Base-by-base conservation (phyloP, 2,797 vertebrate genomes). In the Sebastolobus alascanus region DNA sequence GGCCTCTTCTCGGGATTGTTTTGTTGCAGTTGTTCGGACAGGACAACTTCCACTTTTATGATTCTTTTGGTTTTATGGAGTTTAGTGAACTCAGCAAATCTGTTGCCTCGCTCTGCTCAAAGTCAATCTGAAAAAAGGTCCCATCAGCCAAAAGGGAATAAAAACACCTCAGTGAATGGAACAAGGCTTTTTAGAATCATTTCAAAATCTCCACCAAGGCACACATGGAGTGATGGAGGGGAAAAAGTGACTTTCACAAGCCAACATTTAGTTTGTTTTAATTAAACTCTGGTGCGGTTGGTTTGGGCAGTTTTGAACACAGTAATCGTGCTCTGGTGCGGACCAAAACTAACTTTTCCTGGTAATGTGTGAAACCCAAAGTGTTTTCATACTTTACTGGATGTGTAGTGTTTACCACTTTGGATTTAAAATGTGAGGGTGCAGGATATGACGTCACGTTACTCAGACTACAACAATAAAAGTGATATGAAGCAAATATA, bases 361-460 rank as follows among this genome's bases (percentile, higher is more conserved):
- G 40, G 40, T 43, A 43, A 43, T 43, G 40, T 43, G 40, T 43
- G 40, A 43, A 43, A 43, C 40, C 40, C 40, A 43, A 43, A 43
- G 40, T 43, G 40, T 43, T 43, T 43, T 12, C 40, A 43, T 43
- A 43, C 40, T 43, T 43, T 43, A 43, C 13, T 43, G 40, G 40
- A 43, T 43, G 40, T 43, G 40, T 43, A 43, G 40, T 43, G 40
- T 43, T 43, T 2, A 43, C 40, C 40, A 43, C 40, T 1, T 25
- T 25, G 25, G 25, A 25, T 25, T 25, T 25, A 25, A 2, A 1
- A 43, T 43, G 40, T 43, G 40, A 43, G 40, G 40, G 40, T 0
- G 2, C 0, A 43, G 40, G 0, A 43, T 43, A 46, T 46, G 43
- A 46, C 16, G 6, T 46, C 16, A 46, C 16, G 1, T 46, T 18